Evolutionary conservation across 2,888 invertebrate species (phyloP).

Genomic region (Oegoconia quadripuncta): DNA sequence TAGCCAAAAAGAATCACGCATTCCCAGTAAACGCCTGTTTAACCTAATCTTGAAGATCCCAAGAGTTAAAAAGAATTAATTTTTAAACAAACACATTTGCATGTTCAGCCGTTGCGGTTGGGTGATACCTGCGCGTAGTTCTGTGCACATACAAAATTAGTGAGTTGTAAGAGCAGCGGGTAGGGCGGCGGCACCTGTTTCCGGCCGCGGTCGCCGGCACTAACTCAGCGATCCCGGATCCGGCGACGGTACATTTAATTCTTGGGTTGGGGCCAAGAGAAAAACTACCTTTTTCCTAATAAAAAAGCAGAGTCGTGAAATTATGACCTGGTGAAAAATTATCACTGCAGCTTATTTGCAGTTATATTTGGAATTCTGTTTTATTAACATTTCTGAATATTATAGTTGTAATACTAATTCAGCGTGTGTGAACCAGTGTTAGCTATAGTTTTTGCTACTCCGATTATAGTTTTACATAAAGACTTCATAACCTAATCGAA

Average conservation of each 20-base stretch:
- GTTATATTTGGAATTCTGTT: too few species aligned
- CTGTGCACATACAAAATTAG: conserved; percentile 49
- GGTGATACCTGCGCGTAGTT: not conserved
- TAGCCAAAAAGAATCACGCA: not conserved
- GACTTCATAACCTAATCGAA: too few species aligned
- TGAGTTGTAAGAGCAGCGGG: conserved; percentile 56
- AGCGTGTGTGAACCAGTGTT: too few species aligned
- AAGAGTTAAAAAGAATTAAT: not conserved
- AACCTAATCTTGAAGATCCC: too few species aligned
- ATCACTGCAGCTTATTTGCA: too few species aligned
- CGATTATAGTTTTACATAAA: too few species aligned
- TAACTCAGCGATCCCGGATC: conserved; percentile 63
- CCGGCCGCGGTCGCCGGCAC: conserved; percentile 56
- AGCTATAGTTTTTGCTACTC: too few species aligned
- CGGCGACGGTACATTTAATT: conserved; percentile 62
- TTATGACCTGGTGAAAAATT: too few species aligned
- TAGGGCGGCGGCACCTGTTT: conserved; percentile 52
- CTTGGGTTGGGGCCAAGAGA: conserved; percentile 21
- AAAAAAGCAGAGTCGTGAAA: too few species aligned
- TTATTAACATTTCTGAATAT: too few species aligned
- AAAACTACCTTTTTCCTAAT: too few species aligned
- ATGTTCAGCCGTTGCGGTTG: conserved; percentile 3
- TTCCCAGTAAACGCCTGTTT: not conserved
- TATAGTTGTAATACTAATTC: too few species aligned
- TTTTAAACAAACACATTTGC: conserved; percentile 8